Conservation (phyloP, 2,113 vertebrate genomes). For the Butastur rufipennis region DNA sequence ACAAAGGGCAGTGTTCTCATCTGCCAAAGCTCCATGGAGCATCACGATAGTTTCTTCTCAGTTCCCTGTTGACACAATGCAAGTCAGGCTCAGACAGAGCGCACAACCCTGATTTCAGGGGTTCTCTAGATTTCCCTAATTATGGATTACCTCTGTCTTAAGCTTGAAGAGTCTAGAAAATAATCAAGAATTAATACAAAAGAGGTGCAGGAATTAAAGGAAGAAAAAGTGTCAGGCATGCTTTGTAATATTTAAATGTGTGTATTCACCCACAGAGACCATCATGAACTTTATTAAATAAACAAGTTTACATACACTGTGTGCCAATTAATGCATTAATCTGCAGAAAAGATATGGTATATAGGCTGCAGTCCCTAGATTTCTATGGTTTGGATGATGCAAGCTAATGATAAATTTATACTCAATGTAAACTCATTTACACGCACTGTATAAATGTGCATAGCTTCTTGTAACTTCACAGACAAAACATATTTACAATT, state of each 20-base stretch:
- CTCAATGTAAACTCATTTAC: background rate
- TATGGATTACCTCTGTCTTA: background rate
- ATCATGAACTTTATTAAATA: constrained; percentile 23
- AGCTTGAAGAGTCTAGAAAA: background rate
- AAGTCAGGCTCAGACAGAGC: background rate
- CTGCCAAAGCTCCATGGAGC: background rate
- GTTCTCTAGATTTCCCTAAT: background rate
- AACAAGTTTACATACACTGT: background rate
- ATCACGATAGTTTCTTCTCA: background rate
- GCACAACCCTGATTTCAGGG: background rate
- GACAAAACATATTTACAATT: background rate
- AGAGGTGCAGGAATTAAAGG: background rate
- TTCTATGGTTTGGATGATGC: background rate
- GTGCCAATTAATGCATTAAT: constrained; percentile 41
- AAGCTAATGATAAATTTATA: constrained; percentile 24
- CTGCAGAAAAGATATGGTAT: background rate
- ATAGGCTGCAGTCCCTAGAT: background rate
- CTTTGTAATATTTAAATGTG: background rate
- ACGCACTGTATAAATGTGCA: background rate
- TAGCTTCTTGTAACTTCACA: background rate
- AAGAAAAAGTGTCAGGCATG: background rate
- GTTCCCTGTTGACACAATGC: background rate
- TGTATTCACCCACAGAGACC: background rate
- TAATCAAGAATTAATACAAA: background rate
- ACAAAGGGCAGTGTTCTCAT: background rate